Conservation (phyloP, 1,140 invertebrate species). For the Platorchestia sp. region DNA sequence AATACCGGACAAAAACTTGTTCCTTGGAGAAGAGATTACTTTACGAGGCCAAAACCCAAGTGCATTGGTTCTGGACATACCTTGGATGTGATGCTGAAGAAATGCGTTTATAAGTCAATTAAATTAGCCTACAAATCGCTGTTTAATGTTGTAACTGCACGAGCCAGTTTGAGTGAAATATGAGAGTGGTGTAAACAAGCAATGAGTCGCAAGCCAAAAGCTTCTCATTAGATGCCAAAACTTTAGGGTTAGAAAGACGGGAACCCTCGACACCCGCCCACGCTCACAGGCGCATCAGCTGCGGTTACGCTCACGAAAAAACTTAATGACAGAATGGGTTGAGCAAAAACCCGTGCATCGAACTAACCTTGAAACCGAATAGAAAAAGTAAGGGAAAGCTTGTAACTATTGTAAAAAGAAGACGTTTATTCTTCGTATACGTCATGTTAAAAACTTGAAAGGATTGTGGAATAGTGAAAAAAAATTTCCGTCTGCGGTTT, state of each 20-base stretch:
- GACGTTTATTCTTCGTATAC: not conserved
- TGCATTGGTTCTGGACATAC: not conserved
- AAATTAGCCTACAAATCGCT: not conserved
- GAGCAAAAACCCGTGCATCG: constrained; percentile 20
- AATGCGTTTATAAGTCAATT: not conserved
- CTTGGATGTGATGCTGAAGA: not conserved
- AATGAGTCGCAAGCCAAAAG: not conserved
- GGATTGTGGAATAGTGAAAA: not conserved
- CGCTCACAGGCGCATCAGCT: not conserved
- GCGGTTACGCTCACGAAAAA: not conserved
- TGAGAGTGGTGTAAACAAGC: not conserved
- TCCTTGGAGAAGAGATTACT: not conserved
- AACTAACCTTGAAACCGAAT: not conserved
- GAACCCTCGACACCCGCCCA: not conserved
- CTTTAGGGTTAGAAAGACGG: not conserved
- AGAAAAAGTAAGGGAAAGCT: not conserved
- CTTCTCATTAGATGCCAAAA: not conserved
- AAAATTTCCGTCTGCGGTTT: not conserved
- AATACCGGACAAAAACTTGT: not conserved
- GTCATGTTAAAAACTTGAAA: constrained; percentile 1
- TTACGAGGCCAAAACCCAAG: not conserved
- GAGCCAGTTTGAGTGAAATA: not conserved
- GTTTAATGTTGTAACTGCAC: not conserved
- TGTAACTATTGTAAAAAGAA: not conserved
- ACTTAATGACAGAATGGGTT: constrained; percentile 37